Evolutionary conservation across 2,888 invertebrate species (phyloP).

Genomic region (Cephus nigrinus): DNA sequence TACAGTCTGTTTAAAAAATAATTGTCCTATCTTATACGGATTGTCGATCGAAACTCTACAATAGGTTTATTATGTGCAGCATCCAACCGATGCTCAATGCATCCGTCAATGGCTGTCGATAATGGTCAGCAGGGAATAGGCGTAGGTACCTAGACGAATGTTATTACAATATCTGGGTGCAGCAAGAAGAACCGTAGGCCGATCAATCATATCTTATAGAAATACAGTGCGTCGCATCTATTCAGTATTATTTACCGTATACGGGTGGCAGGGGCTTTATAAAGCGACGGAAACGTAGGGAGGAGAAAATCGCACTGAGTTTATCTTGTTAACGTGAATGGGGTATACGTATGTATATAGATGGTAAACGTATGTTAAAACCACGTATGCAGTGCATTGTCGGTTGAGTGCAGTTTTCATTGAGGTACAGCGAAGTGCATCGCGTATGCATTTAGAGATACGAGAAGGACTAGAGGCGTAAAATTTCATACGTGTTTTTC

Average conservation of each 20-base stretch:
- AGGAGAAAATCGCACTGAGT: constrained; percentile 30
- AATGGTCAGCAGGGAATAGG: constrained; percentile 27
- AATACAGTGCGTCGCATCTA: constrained; percentile 41
- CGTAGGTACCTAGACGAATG: constrained; percentile 24
- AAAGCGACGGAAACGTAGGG: constrained; percentile 34
- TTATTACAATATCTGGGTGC: constrained; percentile 35
- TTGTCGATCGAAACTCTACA: constrained; percentile 32
- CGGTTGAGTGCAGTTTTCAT: neutral
- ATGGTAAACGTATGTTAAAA: neutral
- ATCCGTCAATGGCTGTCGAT: constrained; percentile 33
- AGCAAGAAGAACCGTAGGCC: constrained; percentile 27
- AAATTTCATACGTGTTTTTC: neutral
- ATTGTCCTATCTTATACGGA: neutral
- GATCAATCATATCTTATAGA: constrained; percentile 50
- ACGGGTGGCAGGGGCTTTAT: neutral
- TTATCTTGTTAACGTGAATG: neutral
- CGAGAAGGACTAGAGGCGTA: neutral
- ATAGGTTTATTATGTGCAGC: constrained; percentile 30
- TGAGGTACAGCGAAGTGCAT: neutral
- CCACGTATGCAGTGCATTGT: neutral
- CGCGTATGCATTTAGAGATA: neutral
- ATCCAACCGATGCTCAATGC: constrained; percentile 27
- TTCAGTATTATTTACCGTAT: constrained; percentile 41
- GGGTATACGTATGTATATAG: neutral
- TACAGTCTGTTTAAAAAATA: neutral